These are phyloP conservation scores for Copsychus sechellarum DNA, from an alignment of 2,113 vertebrate genomes.

Conservation along the genomic window DNA sequence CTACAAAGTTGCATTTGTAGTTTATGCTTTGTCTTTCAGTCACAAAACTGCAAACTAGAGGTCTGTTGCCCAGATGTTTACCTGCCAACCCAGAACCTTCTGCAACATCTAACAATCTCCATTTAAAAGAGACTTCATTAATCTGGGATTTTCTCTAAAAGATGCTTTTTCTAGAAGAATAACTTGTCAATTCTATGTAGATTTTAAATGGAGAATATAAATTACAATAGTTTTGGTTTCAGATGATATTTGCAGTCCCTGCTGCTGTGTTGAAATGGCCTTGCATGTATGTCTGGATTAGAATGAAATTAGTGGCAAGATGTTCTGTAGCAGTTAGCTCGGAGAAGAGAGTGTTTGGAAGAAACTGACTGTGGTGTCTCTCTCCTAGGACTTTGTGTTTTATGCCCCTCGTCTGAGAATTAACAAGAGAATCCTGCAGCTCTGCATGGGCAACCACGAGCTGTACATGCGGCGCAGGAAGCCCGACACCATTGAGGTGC, in stretches of 20 bases:
- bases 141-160: not conserved
- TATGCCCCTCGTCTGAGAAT: constrained; percentile 91
- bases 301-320: not conserved
- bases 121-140: not conserved
- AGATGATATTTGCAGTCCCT: not conserved
- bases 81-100: not conserved
- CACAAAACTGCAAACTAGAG: not conserved
- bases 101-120: not conserved
- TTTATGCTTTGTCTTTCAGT: not conserved
- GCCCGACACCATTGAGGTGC: constrained; percentile 95
- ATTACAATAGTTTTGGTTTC: not conserved
- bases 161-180: not conserved
- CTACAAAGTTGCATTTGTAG: not conserved
- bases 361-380: not conserved
- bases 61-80: not conserved
- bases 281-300: not conserved
- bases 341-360: not conserved
- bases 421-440: constrained; percentile 95
- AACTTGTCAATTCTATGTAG: not conserved
- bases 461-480: constrained; percentile 95
- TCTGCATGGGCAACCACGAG: constrained; percentile 98
- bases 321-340: not conserved
- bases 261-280: not conserved
- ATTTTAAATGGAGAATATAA: not conserved
- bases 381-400: constrained; percentile 91